A percentile compares a stretch with the other conserved stretches of the same genome.
phyloP scores from a whole-genome alignment of 2,797 vertebrate genomes.

The Melanotaenia trifasciata region DNA sequence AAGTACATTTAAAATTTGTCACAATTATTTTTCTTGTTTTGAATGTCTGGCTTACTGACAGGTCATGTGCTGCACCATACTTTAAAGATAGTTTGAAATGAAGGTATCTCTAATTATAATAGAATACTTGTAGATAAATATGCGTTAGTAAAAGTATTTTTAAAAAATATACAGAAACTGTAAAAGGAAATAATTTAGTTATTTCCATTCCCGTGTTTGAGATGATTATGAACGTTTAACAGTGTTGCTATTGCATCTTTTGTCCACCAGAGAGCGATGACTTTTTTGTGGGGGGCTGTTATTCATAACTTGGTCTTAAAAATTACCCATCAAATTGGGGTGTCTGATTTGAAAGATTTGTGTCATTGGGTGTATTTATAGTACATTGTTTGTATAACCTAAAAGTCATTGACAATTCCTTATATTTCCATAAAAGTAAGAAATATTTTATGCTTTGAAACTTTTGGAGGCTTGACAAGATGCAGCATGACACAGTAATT shows the following conservation, averaged over 20 bases:
- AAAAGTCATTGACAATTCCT: background rate
- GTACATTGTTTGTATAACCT: background rate
- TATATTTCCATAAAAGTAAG: background rate
- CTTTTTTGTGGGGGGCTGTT: background rate
- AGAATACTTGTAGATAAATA: background rate
- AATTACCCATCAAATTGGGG: background rate
- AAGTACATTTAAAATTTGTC: background rate
- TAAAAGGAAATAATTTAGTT: background rate
- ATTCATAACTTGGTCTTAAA: background rate
- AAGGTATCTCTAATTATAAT: background rate
- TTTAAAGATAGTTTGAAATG: background rate
- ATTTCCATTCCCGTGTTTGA: background rate
- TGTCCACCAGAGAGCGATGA: background rate
- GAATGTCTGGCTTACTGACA: background rate
- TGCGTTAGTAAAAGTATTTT: too few species aligned
- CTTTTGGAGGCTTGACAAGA: background rate
- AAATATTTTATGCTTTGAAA: background rate
- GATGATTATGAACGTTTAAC: background rate
- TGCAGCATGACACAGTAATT: background rate
- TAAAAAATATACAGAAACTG: background rate
- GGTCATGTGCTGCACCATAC: background rate
- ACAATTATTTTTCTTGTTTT: background rate
- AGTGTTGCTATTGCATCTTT: background rate
- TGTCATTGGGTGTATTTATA: background rate
- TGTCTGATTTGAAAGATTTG: background rate